Conservation (phyloP, 2,888 invertebrate genomes). For the Caradrina kadenii region DNA sequence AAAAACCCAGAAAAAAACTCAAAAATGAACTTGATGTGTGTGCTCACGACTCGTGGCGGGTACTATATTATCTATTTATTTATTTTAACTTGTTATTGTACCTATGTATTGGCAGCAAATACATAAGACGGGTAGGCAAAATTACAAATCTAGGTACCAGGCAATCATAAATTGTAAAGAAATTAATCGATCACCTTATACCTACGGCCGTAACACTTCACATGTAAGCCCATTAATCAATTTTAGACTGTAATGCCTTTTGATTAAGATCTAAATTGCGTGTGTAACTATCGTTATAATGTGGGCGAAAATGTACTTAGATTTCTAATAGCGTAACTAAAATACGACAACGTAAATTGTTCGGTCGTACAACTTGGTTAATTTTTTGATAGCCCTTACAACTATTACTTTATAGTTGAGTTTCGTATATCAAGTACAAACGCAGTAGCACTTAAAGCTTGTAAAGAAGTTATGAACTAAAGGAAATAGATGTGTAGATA, state of each 20-base stretch:
- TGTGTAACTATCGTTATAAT: slow-evolving; percentile 38
- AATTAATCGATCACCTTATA: slow-evolving; percentile 62
- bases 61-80: too few relatives aligned
- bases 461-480: slow-evolving; percentile 52
- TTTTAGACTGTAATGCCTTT: slow-evolving; percentile 41
- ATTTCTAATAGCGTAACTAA: slow-evolving; percentile 60
- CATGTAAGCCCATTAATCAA: slow-evolving; percentile 42
- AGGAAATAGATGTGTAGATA: slow-evolving; percentile 69
- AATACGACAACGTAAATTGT: slow-evolving; percentile 21
- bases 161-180: slow-evolving; percentile 65
- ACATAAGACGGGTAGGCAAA: slow-evolving; percentile 53
- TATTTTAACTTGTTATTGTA: too few relatives aligned
- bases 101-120: slow-evolving; percentile 10
- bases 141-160: slow-evolving; percentile 62
- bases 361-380: background rate
- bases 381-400: slow-evolving; percentile 17
- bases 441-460: slow-evolving; percentile 1
- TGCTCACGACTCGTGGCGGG: too few relatives aligned
- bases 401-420: background rate
- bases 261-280: slow-evolving; percentile 45
- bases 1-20: too few relatives aligned
- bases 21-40: too few relatives aligned
- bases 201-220: slow-evolving; percentile 44
- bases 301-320: slow-evolving; percentile 46
- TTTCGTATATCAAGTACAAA: slow-evolving; percentile 18